These are phyloP conservation scores for Ypsolopha sequella DNA, from an alignment of 2,888 invertebrate species.

Conservation along the genomic window DNA sequence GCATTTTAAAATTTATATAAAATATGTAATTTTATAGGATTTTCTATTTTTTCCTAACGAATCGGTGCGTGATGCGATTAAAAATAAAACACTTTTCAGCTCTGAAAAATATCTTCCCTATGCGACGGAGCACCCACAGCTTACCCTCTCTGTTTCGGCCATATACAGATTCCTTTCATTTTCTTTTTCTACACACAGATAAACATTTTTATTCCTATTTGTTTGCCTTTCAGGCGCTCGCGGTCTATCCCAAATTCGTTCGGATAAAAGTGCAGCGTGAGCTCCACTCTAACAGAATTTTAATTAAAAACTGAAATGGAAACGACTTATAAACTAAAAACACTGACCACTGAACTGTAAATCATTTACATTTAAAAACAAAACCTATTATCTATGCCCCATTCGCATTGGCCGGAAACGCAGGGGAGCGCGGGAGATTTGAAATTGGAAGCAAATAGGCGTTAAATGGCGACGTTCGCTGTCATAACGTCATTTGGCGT, in stretches of 20 bases:
- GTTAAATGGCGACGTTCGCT: constrained; percentile 74
- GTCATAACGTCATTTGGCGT: constrained; percentile 69
- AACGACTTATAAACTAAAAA: neutral
- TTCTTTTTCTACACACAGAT: constrained; percentile 44
- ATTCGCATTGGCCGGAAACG: constrained; percentile 58
- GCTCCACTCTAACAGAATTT: constrained; percentile 22
- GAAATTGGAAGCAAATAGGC: constrained; percentile 76
- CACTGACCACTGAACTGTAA: neutral
- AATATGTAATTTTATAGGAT: neutral
- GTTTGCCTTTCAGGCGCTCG: constrained; percentile 33
- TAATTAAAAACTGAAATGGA: constrained; percentile 27
- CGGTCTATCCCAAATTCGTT: constrained; percentile 47
- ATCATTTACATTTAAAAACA: constrained; percentile 28
- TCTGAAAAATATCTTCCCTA: constrained; percentile 4
- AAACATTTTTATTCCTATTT: constrained; percentile 46
- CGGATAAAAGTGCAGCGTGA: constrained; percentile 37
- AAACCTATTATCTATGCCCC: constrained; percentile 57
- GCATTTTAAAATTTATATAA: neutral
- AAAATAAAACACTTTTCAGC: constrained; percentile 1
- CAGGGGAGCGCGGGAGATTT: constrained; percentile 67
- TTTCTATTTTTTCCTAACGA: neutral
- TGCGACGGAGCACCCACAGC: constrained; percentile 4
- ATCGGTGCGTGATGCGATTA: neutral
- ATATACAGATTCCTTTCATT: constrained; percentile 47
- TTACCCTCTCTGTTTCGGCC: constrained; percentile 34